These are phyloP conservation scores for Corythornis vintsioides DNA, from an alignment of 2,113 vertebrate genomes.

Conservation along the genomic window DNA sequence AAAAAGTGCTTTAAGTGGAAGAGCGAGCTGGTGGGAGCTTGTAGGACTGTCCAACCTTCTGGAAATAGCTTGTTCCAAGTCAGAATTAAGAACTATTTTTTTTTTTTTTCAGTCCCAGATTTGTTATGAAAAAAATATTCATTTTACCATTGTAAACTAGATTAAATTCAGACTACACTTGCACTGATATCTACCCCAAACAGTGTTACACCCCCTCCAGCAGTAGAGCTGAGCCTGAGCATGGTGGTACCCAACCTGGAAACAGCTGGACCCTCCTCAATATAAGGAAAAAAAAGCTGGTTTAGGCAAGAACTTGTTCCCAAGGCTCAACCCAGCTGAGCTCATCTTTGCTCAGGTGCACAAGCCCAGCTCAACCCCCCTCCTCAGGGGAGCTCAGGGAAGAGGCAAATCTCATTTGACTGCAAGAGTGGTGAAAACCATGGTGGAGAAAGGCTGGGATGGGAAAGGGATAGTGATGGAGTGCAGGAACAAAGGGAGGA, in stretches of 20 bases:
- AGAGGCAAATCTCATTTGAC: background rate
- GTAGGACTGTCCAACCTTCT: rapidly evolving
- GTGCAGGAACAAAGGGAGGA: background rate
- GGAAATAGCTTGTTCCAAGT: background rate
- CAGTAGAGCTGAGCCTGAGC: rapidly evolving
- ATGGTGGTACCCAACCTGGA: rapidly evolving
- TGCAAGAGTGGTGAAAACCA: background rate
- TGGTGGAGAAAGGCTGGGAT: background rate
- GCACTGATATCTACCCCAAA: rapidly evolving
- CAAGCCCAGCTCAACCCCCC: background rate
- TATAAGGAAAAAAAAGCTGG: background rate
- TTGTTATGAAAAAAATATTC: rapidly evolving
- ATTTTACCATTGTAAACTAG: background rate
- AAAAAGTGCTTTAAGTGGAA: background rate
- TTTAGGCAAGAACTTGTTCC: background rate
- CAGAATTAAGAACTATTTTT: background rate
- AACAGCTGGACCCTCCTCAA: rapidly evolving
- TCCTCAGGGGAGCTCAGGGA: background rate
- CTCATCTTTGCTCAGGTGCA: rapidly evolving
- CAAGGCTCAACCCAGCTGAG: background rate
- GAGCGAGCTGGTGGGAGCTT: rapidly evolving
- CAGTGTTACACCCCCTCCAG: rapidly evolving
- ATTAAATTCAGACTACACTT: background rate
- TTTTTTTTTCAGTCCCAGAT: no score
- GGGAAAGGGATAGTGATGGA: background rate